These are phyloP conservation scores for Apotomis capreana DNA, from an alignment of 2,888 invertebrate species.

Conservation along the genomic window DNA sequence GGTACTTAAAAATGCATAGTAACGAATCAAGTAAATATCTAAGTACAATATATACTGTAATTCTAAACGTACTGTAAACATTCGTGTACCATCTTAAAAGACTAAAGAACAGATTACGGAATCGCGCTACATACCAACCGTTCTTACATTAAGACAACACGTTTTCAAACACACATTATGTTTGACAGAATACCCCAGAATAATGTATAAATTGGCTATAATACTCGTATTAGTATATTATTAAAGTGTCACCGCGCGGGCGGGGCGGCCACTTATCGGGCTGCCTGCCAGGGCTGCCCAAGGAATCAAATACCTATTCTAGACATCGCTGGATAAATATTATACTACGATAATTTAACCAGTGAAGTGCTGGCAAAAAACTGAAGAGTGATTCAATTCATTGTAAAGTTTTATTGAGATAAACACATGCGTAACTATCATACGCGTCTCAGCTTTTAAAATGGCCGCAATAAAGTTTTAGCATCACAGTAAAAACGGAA, in stretches of 20 bases:
- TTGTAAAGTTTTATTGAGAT: no score
- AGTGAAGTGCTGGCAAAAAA: not conserved
- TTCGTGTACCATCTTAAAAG: not conserved
- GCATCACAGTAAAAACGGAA: no score
- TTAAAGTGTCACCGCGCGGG: slow-evolving; percentile 33
- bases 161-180: slow-evolving; percentile 21
- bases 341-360: slow-evolving; percentile 10
- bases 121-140: not conserved
- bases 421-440: no score
- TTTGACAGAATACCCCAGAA: slow-evolving; percentile 24
- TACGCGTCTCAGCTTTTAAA: no score
- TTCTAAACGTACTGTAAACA: not conserved
- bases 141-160: slow-evolving; percentile 16
- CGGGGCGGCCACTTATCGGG: slow-evolving; percentile 36
- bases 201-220: slow-evolving; percentile 31
- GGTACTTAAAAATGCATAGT: not conserved
- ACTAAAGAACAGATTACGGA: not conserved
- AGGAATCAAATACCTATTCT: slow-evolving; percentile 32
- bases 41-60: no score
- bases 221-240: slow-evolving; percentile 37
- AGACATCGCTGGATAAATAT: slow-evolving; percentile 34
- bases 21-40: no score
- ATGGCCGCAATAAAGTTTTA: no score
- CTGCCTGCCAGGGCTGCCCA: slow-evolving; percentile 17
- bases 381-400: no score